These are phyloP conservation scores for Temnothorax longispinosus DNA, from an alignment of 1,140 invertebrate genomes.

Conservation along the genomic window DNA sequence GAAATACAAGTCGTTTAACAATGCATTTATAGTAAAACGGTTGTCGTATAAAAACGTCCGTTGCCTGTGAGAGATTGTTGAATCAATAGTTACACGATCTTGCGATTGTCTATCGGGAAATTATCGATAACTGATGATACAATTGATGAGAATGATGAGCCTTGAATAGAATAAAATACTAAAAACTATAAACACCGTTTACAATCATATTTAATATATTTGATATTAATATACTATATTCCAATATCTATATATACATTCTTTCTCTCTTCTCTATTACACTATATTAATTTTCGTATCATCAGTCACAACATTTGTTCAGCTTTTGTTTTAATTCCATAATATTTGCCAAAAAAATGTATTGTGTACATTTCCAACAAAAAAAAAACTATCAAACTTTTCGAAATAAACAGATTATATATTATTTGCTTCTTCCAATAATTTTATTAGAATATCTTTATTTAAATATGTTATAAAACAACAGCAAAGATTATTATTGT, in stretches of 20 bases:
- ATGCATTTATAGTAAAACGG: background rate
- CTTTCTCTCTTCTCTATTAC: background rate
- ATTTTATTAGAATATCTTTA: background rate
- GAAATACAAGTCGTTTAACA: background rate
- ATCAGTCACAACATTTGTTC: background rate
- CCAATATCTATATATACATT: background rate
- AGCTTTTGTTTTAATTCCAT: background rate
- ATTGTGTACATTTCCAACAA: background rate
- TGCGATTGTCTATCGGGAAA: background rate
- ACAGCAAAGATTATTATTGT: background rate
- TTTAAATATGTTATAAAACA: background rate
- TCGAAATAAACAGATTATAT: background rate
- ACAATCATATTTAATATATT: constrained; percentile 6
- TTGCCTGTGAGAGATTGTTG: background rate
- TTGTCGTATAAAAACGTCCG: background rate
- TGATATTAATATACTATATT: background rate
- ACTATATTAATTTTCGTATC: background rate
- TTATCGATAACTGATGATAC: background rate
- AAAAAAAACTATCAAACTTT: background rate
- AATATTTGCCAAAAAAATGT: background rate
- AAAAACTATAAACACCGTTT: background rate
- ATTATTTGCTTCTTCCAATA: background rate
- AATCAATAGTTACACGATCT: background rate
- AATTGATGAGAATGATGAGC: background rate
- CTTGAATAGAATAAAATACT: constrained; percentile 8